Evolutionary conservation across 2,113 vertebrate species (phyloP).

Genomic region (Ochotona curzoniae): DNA sequence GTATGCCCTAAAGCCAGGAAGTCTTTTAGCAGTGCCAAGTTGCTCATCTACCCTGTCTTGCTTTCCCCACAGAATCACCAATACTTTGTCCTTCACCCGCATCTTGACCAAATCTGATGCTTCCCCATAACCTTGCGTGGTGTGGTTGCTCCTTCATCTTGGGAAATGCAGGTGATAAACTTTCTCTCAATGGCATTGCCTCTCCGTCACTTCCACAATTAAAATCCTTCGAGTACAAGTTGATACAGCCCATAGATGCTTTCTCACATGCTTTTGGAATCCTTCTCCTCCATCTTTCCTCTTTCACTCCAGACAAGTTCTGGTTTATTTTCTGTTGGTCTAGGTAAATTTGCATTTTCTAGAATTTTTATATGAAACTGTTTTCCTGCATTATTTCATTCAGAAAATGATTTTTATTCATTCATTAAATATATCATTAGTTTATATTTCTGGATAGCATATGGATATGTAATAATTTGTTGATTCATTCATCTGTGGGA

Average conservation of each 20-base stretch:
- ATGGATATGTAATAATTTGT: neutral
- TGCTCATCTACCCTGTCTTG: neutral
- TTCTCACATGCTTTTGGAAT: neutral
- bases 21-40: neutral
- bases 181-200: neutral
- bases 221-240: neutral
- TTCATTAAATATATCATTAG: neutral
- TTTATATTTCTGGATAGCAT: neutral
- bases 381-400: constrained; percentile 1
- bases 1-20: neutral
- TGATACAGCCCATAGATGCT: neutral
- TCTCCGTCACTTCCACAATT: neutral
- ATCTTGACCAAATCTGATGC: neutral
- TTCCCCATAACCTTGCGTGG: neutral
- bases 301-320: neutral
- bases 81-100: neutral
- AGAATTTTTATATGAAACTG: constrained; percentile 2
- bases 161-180: neutral
- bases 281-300: neutral
- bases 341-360: constrained; percentile 17
- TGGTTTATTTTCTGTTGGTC: neutral
- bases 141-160: neutral
- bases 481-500: neutral
- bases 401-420: constrained; percentile 24
- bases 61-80: neutral